phyloP scores from a whole-genome alignment of 2,888 invertebrate species.

The Orthosia gracilis region DNA sequence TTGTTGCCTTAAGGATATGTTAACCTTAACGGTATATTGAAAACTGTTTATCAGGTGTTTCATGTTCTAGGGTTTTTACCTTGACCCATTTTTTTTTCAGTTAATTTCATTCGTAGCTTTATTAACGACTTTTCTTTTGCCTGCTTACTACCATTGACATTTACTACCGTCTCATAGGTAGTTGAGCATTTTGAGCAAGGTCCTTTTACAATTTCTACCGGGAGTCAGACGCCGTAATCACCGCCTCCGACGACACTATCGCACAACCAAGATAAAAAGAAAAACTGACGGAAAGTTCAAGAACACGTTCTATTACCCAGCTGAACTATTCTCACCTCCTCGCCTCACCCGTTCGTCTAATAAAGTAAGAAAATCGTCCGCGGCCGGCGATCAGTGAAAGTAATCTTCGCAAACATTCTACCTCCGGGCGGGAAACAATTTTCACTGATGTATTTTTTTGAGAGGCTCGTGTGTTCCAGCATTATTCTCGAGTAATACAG shows the following conservation, averaged over 20 bases:
- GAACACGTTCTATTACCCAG: constrained; percentile 65
- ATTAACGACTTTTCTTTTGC: not conserved
- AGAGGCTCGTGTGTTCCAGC: constrained; percentile 66
- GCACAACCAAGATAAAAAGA: constrained; percentile 43
- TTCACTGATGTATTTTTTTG: constrained; percentile 82
- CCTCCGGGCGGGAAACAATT: constrained; percentile 82
- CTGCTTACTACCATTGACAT: not conserved
- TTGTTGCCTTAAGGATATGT: constrained; percentile 53
- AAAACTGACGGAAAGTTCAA: constrained; percentile 58
- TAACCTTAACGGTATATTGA: constrained; percentile 56
- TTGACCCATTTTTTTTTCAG: not conserved
- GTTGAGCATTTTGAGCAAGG: not conserved
- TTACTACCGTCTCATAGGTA: constrained; percentile 2
- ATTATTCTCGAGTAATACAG: constrained; percentile 66
- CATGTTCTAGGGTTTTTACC: constrained; percentile 1
- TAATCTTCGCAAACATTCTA: constrained; percentile 83
- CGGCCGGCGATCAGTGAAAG: constrained; percentile 80
- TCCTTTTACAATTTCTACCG: constrained; percentile 19
- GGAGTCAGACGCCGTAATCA: constrained; percentile 28
- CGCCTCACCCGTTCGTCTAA: constrained; percentile 73
- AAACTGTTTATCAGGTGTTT: constrained; percentile 40
- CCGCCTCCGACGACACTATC: constrained; percentile 40
- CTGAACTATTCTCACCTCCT: constrained; percentile 77
- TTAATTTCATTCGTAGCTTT: too few species aligned
- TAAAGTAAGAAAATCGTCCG: constrained; percentile 80